Percentiles rank a stretch among this genome's conserved stretches.
Evolutionary conservation across 2,888 invertebrate species (phyloP).

Genomic region (Apodemia zela): DNA sequence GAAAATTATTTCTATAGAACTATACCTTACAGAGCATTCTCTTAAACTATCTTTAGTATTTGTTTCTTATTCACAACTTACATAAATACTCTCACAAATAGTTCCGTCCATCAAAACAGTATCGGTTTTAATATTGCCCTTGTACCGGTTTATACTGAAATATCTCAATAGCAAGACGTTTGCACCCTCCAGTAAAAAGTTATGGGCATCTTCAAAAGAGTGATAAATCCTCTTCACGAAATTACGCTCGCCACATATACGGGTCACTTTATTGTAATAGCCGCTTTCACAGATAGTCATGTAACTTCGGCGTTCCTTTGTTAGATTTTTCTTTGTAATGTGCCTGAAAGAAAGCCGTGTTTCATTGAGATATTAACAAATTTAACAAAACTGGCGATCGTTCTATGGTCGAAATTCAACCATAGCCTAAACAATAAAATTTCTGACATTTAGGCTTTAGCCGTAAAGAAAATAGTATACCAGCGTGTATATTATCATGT

Average conservation of each 20-base stretch:
- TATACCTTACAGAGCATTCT: no score
- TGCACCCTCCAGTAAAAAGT: constrained; percentile 82
- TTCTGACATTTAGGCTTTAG: no score
- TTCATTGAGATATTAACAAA: constrained; percentile 4
- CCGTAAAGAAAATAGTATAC: no score
- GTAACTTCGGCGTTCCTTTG: constrained; percentile 76
- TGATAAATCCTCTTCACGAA: constrained; percentile 73
- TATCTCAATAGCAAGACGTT: constrained; percentile 82
- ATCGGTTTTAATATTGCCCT: constrained; percentile 77
- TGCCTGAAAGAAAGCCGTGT: constrained; percentile 45
- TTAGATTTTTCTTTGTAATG: constrained; percentile 56
- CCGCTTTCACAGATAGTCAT: constrained; percentile 75
- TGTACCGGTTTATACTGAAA: constrained; percentile 73
- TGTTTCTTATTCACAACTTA: no score
- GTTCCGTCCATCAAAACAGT: constrained; percentile 81
- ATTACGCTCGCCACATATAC: constrained; percentile 63
- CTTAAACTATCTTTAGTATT: no score
- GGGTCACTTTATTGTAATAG: constrained; percentile 78
- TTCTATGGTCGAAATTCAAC: no score
- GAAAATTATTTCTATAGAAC: no score
- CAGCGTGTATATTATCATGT: no score
- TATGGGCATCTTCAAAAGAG: constrained; percentile 63
- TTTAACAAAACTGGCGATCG: no score
- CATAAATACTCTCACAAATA: constrained; percentile 37
- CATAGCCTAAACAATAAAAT: no score